Conservation (phyloP, 2,113 vertebrate species). For the Myocastor coypus region DNA sequence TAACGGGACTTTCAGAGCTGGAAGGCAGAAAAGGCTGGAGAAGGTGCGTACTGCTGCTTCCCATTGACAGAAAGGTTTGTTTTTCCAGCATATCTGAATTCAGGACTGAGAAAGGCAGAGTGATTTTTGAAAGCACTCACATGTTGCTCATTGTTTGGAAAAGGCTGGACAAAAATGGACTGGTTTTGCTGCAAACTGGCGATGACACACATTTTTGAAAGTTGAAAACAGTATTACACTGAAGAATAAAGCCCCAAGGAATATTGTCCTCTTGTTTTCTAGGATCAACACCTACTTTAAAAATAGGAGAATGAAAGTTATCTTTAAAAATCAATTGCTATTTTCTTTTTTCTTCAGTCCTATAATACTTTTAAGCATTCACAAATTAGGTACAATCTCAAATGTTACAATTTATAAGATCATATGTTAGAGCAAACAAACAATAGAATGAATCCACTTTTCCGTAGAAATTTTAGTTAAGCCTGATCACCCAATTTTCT, state of each 20-base stretch:
- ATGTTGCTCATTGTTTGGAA: conserved; percentile 68
- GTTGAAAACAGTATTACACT: conserved; percentile 51
- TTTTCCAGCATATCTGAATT: conserved; percentile 74
- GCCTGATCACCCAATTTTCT: background rate
- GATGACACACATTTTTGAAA: conserved; percentile 63
- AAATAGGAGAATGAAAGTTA: background rate
- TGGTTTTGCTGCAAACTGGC: conserved; percentile 64
- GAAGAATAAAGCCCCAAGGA: conserved; percentile 22
- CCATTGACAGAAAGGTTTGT: conserved; percentile 44
- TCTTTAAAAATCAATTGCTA: background rate
- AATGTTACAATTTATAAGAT: background rate
- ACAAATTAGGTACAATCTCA: background rate
- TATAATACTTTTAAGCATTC: background rate
- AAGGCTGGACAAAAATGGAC: conserved; percentile 47
- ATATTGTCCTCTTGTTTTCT: conserved; percentile 50
- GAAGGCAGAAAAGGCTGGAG: background rate
- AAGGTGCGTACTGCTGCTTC: background rate
- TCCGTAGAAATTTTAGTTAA: background rate
- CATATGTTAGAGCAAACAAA: background rate
- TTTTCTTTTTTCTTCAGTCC: background rate
- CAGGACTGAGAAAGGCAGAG: conserved; percentile 66
- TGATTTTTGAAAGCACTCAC: conserved; percentile 67
- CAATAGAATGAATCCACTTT: background rate
- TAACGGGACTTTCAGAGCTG: background rate
- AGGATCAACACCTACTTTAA: conserved; percentile 72